A percentile compares a stretch with the other conserved stretches of the same genome.
These are phyloP conservation scores for Nephotettix cincticeps DNA, from an alignment of 1,140 invertebrate genomes.

Conservation along the genomic window DNA sequence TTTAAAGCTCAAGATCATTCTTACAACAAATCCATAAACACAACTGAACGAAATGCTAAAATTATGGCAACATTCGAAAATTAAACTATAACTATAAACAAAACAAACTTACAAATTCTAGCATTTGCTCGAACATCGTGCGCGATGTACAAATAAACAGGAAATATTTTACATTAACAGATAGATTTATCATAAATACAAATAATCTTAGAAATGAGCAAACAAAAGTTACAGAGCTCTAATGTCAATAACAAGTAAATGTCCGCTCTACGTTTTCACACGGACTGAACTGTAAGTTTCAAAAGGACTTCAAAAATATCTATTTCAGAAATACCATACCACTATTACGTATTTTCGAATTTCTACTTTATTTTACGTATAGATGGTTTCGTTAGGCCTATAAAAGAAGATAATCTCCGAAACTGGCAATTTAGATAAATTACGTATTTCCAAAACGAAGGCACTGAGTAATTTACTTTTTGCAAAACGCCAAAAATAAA, in stretches of 20 bases:
- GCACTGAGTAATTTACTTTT: slow-evolving; percentile 11
- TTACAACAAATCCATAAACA: neutral
- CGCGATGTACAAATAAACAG: neutral
- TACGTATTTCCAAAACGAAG: slow-evolving; percentile 19
- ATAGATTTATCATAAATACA: neutral
- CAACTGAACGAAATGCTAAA: neutral
- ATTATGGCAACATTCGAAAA: slow-evolving; percentile 2
- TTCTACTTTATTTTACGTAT: slow-evolving; percentile 11
- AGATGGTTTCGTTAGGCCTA: slow-evolving; percentile 18
- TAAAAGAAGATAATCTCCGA: neutral
- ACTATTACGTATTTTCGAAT: slow-evolving; percentile 7
- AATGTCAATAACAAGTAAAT: neutral
- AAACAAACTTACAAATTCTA: neutral
- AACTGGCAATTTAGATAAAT: slow-evolving; percentile 4
- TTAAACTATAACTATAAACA: slow-evolving; percentile 10
- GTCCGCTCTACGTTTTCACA: neutral
- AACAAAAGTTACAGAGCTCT: neutral
- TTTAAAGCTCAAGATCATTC: neutral
- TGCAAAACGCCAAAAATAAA: neutral
- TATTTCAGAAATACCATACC: neutral
- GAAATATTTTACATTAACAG: neutral
- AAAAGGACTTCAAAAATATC: slow-evolving; percentile 11
- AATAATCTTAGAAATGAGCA: neutral
- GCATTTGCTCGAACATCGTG: too few species aligned
- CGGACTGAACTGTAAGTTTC: neutral